These are phyloP conservation scores for chimpanzee (Pan troglodytes) DNA, from an alignment of 2,113 vertebrate species.

Conservation along the genomic window NHGRI_mPanTro3-v2.1_pri NC_072398.2:186589501-186590000, in stretches of 20 bases:
- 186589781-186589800: background rate
- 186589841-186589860: background rate
- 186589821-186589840: background rate
- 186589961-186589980: background rate
- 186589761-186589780: background rate
- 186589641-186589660: background rate
- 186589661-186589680: background rate
- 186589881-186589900: background rate
- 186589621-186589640: background rate
- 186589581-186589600: background rate
- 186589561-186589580: background rate
- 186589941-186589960: slow-evolving; percentile 37
- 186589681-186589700: background rate
- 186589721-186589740: background rate
- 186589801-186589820: background rate
- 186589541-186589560: background rate
- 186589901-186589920: background rate
- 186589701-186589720: background rate
- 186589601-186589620: background rate
- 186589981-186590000: background rate
- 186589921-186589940: background rate
- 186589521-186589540: background rate
- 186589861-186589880: background rate
- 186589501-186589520: background rate
- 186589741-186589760: slow-evolving; percentile 5